A percentile compares a stretch with the other conserved stretches of the same genome.
These are phyloP conservation scores for Apodemia duryi DNA, from an alignment of 2,888 invertebrate species.

Conservation along the genomic window DNA sequence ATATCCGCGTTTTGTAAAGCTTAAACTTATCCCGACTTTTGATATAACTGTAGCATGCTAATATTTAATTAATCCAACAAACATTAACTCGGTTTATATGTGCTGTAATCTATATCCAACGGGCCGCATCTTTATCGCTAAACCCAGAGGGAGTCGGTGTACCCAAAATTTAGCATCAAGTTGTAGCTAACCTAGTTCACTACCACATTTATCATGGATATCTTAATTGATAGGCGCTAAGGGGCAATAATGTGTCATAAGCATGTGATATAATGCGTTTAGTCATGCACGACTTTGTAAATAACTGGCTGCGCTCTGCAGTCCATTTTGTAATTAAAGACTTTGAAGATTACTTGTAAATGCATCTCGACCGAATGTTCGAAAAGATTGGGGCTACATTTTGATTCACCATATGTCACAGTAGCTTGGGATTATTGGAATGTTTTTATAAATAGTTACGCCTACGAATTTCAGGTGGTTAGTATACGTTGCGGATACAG, in stretches of 20 bases:
- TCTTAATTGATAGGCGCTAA: background rate
- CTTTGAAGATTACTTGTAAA: background rate
- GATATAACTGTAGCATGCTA: background rate
- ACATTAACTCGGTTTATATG: background rate
- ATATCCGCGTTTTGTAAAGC: no score
- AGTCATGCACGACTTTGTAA: background rate
- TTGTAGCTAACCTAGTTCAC: background rate
- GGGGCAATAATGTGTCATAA: background rate
- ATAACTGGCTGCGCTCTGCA: background rate
- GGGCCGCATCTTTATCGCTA: background rate
- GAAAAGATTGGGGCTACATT: no score
- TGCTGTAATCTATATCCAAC: background rate
- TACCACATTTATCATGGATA: background rate
- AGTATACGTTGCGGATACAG: no score
- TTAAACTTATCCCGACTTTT: no score
- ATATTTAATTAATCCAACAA: background rate
- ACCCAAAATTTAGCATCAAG: background rate
- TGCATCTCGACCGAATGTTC: no score
- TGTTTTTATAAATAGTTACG: no score
- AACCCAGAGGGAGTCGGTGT: background rate
- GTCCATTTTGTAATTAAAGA: background rate
- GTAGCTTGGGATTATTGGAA: no score
- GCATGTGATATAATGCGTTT: background rate
- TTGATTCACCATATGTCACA: no score
- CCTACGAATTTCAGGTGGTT: no score